Evolutionary conservation across 2,888 invertebrate genomes (phyloP), one percentile per base, ranked within the genome.

Genomic region (Clostera curtula): DNA sequence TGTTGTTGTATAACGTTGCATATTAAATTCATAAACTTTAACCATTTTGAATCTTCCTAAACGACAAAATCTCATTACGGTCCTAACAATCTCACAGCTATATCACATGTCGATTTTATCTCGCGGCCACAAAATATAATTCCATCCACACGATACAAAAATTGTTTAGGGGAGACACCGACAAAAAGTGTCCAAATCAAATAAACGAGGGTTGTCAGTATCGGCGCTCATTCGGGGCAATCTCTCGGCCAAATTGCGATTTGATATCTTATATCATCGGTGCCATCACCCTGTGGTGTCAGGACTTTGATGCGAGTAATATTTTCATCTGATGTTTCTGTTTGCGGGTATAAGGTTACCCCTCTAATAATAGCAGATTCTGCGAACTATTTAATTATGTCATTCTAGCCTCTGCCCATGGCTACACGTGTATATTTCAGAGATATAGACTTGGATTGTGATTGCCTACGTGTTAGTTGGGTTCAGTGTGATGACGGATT

Each of bases 161-260:
- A 56, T 57, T 56, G 49, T 62, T 58, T 55, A 55, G 66, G 75
- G 72, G 62, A 58, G 40, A 44, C 49, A 47, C 45, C 46, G 59
- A 56, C 55, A 62, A 57, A 65, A 65, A 59, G 40, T 47, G 38
- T 56, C 53, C 59, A 66, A 66, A 74, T 73, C 71, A 72, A 70
- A 74, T 68, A 72, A 64, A 70, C 63, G 61, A 61, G 72, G 71
- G 66, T 8, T 22, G 6, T 14, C 29, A 37, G 40, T 31, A 35
- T 36, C 31, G 49, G 40, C 45, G 58, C 75, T 71, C 71, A 67
- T 64, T 64, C 59, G 54, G 56, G 65, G 55, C 67, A 62, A 76
- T 75, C 71, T 70, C 57, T 44, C 41, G 47, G 56, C 60, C 62
- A 47, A 73, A 77, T 75, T 67, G 79, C 53, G 67, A 79, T 80